Percentiles rank a stretch among this genome's conserved stretches.
These are phyloP conservation scores for Periophthalmodon schlosseri DNA, from an alignment of 2,113 vertebrate species.

Conservation along the genomic window DNA sequence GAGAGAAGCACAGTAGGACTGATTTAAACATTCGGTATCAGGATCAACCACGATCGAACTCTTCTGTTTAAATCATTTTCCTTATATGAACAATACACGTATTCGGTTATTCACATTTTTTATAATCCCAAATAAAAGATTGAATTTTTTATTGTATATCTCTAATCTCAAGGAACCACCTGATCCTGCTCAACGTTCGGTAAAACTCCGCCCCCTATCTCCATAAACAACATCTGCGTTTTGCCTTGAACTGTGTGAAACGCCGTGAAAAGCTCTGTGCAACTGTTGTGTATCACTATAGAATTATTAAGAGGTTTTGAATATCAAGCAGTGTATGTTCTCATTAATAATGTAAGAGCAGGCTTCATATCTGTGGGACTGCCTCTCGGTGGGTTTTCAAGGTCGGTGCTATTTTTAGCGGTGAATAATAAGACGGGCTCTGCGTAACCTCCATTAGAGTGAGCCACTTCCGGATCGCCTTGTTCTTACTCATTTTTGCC, in stretches of 20 bases:
- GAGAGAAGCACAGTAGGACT: too few species aligned
- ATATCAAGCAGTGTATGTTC: constrained; percentile 13
- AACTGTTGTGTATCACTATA: too few species aligned
- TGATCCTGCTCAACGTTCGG: background rate
- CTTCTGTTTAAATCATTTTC: too few species aligned
- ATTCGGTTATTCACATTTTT: too few species aligned
- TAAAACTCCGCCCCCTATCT: background rate
- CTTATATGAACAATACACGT: too few species aligned
- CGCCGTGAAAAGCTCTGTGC: too few species aligned
- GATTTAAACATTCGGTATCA: too few species aligned
- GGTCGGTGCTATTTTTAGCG: constrained; percentile 48
- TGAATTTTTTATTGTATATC: too few species aligned
- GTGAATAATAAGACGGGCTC: constrained; percentile 17
- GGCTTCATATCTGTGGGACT: constrained; percentile 12
- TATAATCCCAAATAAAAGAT: too few species aligned
- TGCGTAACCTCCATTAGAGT: constrained; percentile 24
- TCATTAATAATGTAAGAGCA: constrained; percentile 33
- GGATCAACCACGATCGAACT: too few species aligned
- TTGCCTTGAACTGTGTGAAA: too few species aligned
- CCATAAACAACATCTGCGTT: background rate
- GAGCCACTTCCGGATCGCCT: constrained; percentile 15
- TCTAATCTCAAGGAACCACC: too few species aligned
- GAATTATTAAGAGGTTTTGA: background rate
- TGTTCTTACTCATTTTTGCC: background rate
- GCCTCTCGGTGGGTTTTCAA: constrained; percentile 27